Base-by-base conservation (phyloP, 2,888 invertebrate species). In the Xylota segnis region DNA sequence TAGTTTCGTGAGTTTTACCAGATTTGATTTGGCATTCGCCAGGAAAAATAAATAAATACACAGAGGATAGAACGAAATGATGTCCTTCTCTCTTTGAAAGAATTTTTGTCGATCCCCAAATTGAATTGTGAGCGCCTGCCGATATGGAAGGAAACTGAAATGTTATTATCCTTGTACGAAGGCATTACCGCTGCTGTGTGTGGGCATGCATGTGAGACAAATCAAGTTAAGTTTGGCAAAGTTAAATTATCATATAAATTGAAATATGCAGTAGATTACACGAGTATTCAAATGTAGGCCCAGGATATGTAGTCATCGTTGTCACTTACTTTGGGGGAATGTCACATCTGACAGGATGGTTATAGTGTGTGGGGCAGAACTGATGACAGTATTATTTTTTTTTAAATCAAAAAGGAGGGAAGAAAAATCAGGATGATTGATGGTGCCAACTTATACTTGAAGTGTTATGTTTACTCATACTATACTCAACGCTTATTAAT, bases 201-300 rank as follows among this genome's bases (percentile, higher is more conserved):
- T 37, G n/a, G 10, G 56, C 59, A 58, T 74, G 61, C 74, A 78
- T 79, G 63, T 65, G 74, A 63, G 65, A 65, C 70, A 75, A 84
- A 84, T 79, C 76, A 71, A 82, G 50, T 79, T 84, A 79, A 84
- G 84, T 79, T 84, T 56, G 40, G 50, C 68, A 52, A 79, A 50
- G 74, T 79, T 45, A 75, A 79, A 84, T 84, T 84, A 84, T 79
- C 84, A 84, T 84, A 84, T 79, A 84, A 84, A 84, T 84, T 84
- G 84, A 70, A 79, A 84, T 75, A 78, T 63, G 59, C 71, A 74
- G 54, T 45, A 58, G 59, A 59, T 29, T 52, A 34, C 70, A 71
- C 43, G 59, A 52, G 52, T 37, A 23, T 40, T 43, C 37, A 32
- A 76, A 82, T 70, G 34, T 43, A 47, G 61, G 56, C 65, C n/a